A percentile compares a stretch with the other conserved stretches of the same genome.
phyloP scores from a whole-genome alignment of 2,113 vertebrate species.

The Gavia stellata region DNA sequence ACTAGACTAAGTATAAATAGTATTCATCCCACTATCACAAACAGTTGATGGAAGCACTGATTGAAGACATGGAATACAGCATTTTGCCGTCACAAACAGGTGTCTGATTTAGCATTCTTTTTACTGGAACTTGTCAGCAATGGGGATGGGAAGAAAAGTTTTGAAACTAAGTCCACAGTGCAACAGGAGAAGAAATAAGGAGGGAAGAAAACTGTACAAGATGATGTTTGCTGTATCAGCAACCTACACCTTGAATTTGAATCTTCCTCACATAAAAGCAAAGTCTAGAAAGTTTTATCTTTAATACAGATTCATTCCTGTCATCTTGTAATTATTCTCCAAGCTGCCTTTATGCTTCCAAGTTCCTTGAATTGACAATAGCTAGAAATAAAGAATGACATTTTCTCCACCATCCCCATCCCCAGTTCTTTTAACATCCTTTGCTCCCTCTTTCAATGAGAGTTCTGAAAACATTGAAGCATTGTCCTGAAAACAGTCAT shows the following conservation, averaged over 20 bases:
- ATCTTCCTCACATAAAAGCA: not conserved
- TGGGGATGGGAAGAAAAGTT: not conserved
- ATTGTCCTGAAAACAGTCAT: not conserved
- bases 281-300: not conserved
- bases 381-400: not conserved
- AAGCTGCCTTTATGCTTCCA: not conserved
- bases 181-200: not conserved
- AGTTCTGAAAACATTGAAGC: not conserved
- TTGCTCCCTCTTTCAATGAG: not conserved
- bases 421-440: not conserved
- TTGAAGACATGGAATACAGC: not conserved
- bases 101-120: not conserved
- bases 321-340: conserved; percentile 11
- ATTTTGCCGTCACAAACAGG: not conserved
- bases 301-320: not conserved
- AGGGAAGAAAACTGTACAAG: not conserved
- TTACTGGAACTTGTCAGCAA: not conserved
- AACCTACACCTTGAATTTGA: not conserved
- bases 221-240: not conserved
- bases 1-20: not conserved
- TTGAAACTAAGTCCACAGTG: not conserved
- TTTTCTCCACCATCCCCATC: not conserved
- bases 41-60: not conserved
- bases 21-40: not conserved
- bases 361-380: conserved; percentile 1